Evolutionary conservation across 2,888 invertebrate species (phyloP), one percentile per base, ranked within the genome.

Genomic region (Salticus scenicus): DNA sequence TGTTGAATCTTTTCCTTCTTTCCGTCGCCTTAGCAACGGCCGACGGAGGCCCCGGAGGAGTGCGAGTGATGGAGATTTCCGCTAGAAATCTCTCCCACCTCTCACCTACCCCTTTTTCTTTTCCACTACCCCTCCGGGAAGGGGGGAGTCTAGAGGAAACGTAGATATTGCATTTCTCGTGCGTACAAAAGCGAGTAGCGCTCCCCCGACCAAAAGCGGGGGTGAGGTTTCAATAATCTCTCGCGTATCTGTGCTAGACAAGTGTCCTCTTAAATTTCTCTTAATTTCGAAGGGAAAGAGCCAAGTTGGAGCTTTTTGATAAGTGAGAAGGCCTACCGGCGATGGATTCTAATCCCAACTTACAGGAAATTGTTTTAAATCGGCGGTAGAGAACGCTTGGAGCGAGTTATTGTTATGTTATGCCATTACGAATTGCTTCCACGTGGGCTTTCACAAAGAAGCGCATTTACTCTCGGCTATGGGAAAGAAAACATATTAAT

Each of bases 11-110:
- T 69, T 77, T 51, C 75, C 66, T 57, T 70, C 37, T 47, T n/a
- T 10, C 51, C 27, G 79, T 79, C 72, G 64, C 51, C 47, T 42
- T 79, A 64, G 47, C 66, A 64, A 79, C 72, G 24, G 30, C 64
- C 41, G 72, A 24, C 47, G 66, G 37, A 78, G 70, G 70, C 70
- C 69, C 78, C 30, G 30, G 70, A 70, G 78, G 71, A 72, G 71
- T 79, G 64, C 71, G n/a, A 79, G 79, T 71, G 72, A 79, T 79
- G 79, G 79, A 79, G 79, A 79, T 79, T 71, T 79, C 79, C 64
- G 57, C 69, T 77, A 63, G 78, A 78, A 63, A 57, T 63, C 78
- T 47, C 30, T 63, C 67, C 63, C 41, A 7, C 14, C 75, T 12
- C n/a, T 37, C 37, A 7, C 37, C 14, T 64, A 27, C 41, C 27